phyloP scores from a whole-genome alignment of 2,888 invertebrate species.

The Eremobia ochroleuca region DNA sequence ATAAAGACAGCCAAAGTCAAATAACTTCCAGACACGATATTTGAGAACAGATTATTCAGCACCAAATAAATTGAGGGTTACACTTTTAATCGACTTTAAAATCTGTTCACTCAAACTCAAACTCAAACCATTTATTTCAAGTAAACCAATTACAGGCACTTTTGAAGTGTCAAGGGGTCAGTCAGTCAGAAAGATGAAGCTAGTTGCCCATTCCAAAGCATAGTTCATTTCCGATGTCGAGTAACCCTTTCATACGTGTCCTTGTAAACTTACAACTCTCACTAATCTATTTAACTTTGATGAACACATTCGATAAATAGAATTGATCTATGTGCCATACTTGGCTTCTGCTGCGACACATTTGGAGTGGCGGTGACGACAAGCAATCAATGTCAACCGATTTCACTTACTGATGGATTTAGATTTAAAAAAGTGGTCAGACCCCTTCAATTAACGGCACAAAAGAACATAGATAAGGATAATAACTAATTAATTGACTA shows the following conservation, averaged over 20 bases:
- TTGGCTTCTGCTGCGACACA: conserved; percentile 2
- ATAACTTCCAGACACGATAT: neutral
- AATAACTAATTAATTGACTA: conserved; percentile 34
- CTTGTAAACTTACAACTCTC: neutral
- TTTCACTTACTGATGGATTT: conserved; percentile 39
- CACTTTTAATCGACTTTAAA: neutral
- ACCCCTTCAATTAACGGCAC: neutral
- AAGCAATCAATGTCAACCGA: conserved; percentile 32
- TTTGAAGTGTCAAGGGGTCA: too few species aligned
- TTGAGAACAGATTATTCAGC: neutral
- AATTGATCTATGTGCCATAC: neutral
- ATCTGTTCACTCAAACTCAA: too few species aligned
- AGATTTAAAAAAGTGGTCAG: conserved; percentile 17
- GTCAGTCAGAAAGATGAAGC: too few species aligned
- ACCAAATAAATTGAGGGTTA: neutral
- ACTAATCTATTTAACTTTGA: conserved; percentile 6
- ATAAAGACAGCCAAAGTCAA: neutral
- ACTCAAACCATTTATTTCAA: too few species aligned
- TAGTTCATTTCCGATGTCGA: too few species aligned
- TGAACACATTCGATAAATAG: neutral
- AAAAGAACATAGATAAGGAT: neutral
- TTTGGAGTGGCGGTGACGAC: conserved; percentile 29
- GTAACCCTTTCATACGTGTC: too few species aligned
- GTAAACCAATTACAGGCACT: too few species aligned
- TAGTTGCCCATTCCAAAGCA: too few species aligned